Base-by-base conservation (phyloP, 2,113 vertebrate genomes). In the Genyomyrus donnyi region DNA sequence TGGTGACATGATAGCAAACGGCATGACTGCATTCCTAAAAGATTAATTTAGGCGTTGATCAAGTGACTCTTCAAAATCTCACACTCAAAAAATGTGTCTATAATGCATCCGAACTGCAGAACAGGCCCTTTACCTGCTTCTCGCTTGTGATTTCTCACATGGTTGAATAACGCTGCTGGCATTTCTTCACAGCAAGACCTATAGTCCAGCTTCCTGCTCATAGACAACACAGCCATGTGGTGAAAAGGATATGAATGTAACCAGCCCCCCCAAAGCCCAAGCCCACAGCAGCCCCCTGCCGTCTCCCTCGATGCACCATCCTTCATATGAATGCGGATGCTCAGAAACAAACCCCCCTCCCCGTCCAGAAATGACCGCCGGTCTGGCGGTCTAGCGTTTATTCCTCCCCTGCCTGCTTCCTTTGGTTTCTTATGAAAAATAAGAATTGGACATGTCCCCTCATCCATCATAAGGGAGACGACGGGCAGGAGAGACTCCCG, bases 391-490 rank as follows among this genome's bases (percentile, higher is more conserved):
- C 89, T 88, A 89, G 88, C 92, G 85, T 87, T 88, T 90, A 87
- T 66, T 21, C 39, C 88, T 92, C 85, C 83, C 45, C 88, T 66
- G 48, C 58, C 45, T 62, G 53, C 88, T 70, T 91, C 88, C 42
- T 74, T 87, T 56, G 86, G 85, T 70, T 89, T 42, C 53, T 91
- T 88, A 88, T 89, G 87, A 91, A 89, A 90, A 91, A 87, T 91
- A 91, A 90, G 88, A 92, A 92, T 91, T 92, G 90, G 89, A 91
- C 89, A 91, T 83, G 88, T 85, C 90, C 89, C 66, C 90, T 90
- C 91, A 92, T 94, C 90, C 89, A 93, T 94, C 91, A 93, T 91
- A 84, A 46, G 70, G 62, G 49, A 87, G 83, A 80, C 70, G 66
- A 17, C 50, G 31, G 90, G 88, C 88, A 87, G 49, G 49, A 89